Conservation (phyloP, 2,113 vertebrate genomes). For the Lepisosteus osseus region DNA sequence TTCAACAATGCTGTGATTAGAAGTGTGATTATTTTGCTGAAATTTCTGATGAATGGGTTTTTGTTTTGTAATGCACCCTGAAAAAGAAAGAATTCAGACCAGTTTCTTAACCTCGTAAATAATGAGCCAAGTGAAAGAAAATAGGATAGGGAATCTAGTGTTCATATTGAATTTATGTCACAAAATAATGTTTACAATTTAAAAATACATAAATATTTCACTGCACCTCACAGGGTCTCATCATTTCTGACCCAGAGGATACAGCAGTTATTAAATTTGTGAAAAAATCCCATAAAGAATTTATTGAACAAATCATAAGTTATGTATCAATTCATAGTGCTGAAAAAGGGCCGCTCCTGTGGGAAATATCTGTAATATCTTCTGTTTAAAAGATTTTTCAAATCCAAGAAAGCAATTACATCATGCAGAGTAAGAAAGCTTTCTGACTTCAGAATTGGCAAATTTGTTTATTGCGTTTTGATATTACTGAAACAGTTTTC, state of each 20-base stretch:
- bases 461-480: background rate
- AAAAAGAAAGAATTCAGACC: too few relatives aligned
- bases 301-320: constrained; percentile 30
- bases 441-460: background rate
- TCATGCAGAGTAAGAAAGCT: background rate
- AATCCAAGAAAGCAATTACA: background rate
- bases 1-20: too few relatives aligned
- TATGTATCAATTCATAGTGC: constrained; percentile 26
- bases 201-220: constrained; percentile 41
- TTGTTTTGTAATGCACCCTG: background rate
- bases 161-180: constrained; percentile 9
- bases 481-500: background rate
- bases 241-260: constrained; percentile 27
- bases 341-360: constrained; percentile 7
- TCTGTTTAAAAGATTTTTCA: constrained; percentile 1
- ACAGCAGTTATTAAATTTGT: constrained; percentile 32
- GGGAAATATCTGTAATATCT: constrained; percentile 22
- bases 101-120: too few relatives aligned
- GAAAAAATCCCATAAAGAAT: constrained; percentile 21
- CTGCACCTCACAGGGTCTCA: constrained; percentile 20
- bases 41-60: background rate
- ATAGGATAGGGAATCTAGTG: background rate
- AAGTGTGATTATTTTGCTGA: too few relatives aligned
- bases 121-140: background rate
- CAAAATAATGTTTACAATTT: constrained; percentile 43